A percentile compares a stretch with the other conserved stretches of the same genome.
These are phyloP conservation scores for Fragum whitleyi DNA, from an alignment of 2,888 invertebrate genomes.

Conservation along the genomic window DNA sequence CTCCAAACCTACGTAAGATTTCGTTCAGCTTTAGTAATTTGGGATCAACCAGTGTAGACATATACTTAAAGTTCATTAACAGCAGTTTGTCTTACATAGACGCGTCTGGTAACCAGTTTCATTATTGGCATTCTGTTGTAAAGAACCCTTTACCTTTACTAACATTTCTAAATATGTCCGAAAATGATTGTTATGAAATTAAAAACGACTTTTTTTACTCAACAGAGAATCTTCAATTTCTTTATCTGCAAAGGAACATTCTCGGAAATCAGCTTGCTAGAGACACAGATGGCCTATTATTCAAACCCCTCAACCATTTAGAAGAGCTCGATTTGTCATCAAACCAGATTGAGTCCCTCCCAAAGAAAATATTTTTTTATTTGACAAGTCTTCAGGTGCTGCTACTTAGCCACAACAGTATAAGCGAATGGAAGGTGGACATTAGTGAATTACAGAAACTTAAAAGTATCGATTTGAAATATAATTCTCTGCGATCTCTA, in stretches of 20 bases:
- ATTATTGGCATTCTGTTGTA: conserved; percentile 19
- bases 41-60: background rate
- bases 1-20: background rate
- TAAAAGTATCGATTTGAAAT: conserved; percentile 18
- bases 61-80: background rate
- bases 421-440: conserved; percentile 15
- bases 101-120: too few species aligned
- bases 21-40: conserved; percentile 10
- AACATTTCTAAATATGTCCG: conserved; percentile 36
- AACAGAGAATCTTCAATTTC: background rate
- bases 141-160: conserved; percentile 20
- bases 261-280: conserved; percentile 28
- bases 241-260: conserved; percentile 33
- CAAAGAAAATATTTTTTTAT: background rate
- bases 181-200: conserved; percentile 26
- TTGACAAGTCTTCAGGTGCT: conserved; percentile 18
- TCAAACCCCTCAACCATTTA: conserved; percentile 23
- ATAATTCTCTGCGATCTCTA: conserved; percentile 30
- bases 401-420: conserved; percentile 34
- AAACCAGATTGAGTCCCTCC: conserved; percentile 28
- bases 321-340: conserved; percentile 30
- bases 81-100: too few species aligned
- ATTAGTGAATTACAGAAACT: conserved; percentile 15
- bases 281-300: conserved; percentile 9
- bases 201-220: conserved; percentile 4